These are phyloP conservation scores for Neotoxoptera formosana DNA, from an alignment of 1,140 invertebrate species.

Conservation along the genomic window DNA sequence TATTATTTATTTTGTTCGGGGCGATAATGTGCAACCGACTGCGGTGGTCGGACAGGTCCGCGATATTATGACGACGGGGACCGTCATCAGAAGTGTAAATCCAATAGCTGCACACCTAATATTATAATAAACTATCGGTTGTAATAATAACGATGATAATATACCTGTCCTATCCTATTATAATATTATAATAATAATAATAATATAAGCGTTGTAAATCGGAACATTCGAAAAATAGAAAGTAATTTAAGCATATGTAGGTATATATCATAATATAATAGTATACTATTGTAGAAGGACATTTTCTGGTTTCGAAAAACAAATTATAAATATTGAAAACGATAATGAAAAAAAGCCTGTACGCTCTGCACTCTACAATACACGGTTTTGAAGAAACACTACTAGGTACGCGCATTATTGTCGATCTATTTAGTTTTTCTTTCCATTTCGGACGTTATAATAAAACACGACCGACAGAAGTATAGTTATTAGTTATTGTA, in stretches of 20 bases:
- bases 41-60: background rate
- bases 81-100: background rate
- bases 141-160: background rate
- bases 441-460: constrained; percentile 6
- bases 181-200: background rate
- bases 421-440: background rate
- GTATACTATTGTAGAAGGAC: background rate
- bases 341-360: background rate
- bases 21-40: background rate
- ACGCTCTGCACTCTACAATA: background rate
- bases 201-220: background rate
- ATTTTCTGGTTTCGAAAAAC: background rate
- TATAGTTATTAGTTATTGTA: background rate
- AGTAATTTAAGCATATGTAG: background rate
- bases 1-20: background rate
- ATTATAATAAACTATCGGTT: background rate
- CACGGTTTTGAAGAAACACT: background rate
- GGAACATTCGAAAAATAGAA: constrained; percentile 10
- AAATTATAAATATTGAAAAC: constrained; percentile 16
- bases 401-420: background rate
- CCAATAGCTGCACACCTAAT: background rate
- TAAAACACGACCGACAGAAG: background rate
- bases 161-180: background rate
- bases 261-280: background rate
- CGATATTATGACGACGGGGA: background rate